Evolutionary conservation across 2,888 invertebrate genomes (phyloP).

Genomic region (Drosophila melanosoma): DNA sequence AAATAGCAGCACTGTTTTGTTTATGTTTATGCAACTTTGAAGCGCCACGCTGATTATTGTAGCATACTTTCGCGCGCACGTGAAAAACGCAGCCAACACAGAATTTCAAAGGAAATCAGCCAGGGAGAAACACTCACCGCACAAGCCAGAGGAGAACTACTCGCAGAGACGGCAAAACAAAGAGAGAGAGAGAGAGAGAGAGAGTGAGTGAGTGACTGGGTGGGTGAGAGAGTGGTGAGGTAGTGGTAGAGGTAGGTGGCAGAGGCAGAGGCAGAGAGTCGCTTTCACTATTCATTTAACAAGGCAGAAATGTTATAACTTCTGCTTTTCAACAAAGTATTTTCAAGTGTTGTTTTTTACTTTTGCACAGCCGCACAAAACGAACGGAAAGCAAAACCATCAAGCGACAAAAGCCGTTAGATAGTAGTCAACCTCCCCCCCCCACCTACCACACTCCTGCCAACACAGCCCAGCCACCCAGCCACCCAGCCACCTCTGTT

Average conservation of each 20-base stretch:
- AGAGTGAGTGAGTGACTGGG: too few species aligned
- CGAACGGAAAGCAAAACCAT: conserved; percentile 6
- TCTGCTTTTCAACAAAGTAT: conserved; percentile 16
- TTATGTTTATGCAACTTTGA: conserved; percentile 71
- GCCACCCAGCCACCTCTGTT: too few species aligned
- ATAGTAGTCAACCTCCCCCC: neutral
- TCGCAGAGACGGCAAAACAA: neutral
- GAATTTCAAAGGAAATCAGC: conserved; percentile 14
- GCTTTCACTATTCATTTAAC: conserved; percentile 44
- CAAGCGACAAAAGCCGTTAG: conserved; percentile 27
- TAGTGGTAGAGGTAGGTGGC: neutral
- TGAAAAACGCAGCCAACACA: conserved; percentile 51
- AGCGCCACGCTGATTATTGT: conserved; percentile 36
- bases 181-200: neutral
- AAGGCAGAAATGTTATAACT: conserved; percentile 10
- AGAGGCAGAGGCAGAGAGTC: neutral
- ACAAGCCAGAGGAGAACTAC: conserved; percentile 10
- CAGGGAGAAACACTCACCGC: conserved; percentile 14
- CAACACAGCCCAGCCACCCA: neutral
- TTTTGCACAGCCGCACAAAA: conserved; percentile 9
- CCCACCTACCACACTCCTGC: too few species aligned
- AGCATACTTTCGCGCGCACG: conserved; percentile 68
- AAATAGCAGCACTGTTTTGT: conserved; percentile 39
- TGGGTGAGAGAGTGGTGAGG: neutral
- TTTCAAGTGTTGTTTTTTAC: conserved; percentile 22